Conservation (phyloP, 2,888 invertebrate species). For the Drosophila algonquin region DNA sequence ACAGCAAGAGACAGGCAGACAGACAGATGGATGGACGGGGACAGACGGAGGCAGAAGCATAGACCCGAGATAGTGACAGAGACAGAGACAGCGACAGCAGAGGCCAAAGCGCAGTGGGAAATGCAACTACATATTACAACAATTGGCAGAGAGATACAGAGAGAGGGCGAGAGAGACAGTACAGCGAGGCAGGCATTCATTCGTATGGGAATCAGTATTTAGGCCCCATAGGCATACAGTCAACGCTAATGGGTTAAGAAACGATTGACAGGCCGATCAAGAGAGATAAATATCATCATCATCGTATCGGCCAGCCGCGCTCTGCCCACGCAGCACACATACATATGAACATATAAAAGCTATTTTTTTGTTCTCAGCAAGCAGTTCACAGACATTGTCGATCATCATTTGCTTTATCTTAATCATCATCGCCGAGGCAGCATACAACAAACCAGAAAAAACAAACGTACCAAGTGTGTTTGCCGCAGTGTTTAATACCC, state of each 20-base stretch:
- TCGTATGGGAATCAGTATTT: neutral
- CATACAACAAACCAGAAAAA: neutral
- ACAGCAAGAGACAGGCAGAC: conserved; percentile 8
- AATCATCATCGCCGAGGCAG: neutral
- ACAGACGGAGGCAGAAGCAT: conserved; percentile 2
- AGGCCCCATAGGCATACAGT: neutral
- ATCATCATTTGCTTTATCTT: neutral
- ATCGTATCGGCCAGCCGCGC: neutral
- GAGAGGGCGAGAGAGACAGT: neutral
- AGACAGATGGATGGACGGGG: conserved; percentile 2
- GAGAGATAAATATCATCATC: neutral
- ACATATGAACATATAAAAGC: no score
- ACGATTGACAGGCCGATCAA: neutral
- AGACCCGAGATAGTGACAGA: conserved; percentile 29
- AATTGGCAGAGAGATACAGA: conserved; percentile 1
- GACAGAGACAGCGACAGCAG: conserved; percentile 19
- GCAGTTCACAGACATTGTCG: neutral
- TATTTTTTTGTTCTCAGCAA: neutral
- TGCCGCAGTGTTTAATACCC: neutral
- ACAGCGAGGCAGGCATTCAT: neutral
- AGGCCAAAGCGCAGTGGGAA: conserved; percentile 20
- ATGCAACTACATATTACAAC: conserved; percentile 21
- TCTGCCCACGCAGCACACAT: neutral
- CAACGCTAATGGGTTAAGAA: neutral
- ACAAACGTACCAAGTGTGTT: neutral